A percentile compares a stretch with the other conserved stretches of the same genome.
These are phyloP conservation scores for Falco naumanni DNA, from an alignment of 2,797 vertebrate genomes.

Conservation along the genomic window DNA sequence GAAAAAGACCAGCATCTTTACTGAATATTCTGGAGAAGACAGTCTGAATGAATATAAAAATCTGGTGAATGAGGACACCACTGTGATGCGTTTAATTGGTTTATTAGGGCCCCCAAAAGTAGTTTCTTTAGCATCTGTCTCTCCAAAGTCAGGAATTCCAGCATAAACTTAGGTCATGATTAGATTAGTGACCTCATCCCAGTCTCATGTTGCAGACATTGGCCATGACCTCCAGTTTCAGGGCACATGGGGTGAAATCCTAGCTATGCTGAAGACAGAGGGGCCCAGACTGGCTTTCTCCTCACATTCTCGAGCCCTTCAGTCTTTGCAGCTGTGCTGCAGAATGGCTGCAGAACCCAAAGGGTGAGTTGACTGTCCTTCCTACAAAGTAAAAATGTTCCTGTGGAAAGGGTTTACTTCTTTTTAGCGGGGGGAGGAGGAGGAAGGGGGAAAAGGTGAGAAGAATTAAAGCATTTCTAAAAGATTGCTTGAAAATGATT, in stretches of 20 bases:
- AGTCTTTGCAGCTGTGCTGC: constrained; percentile 39
- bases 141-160: constrained; percentile 52
- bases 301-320: constrained; percentile 19
- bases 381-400: background rate
- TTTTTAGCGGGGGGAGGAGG: background rate
- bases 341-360: background rate
- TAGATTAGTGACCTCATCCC: constrained; percentile 65
- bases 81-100: background rate
- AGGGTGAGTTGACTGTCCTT: background rate
- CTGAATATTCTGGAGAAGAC: background rate
- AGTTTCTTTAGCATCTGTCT: constrained; percentile 39
- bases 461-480: background rate
- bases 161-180: constrained; percentile 48
- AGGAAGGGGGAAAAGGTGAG: no score
- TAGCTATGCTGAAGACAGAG: constrained; percentile 50
- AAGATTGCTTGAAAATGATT: background rate
- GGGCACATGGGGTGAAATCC: constrained; percentile 64
- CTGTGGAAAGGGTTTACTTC: background rate
- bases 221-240: constrained; percentile 61
- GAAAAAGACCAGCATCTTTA: background rate
- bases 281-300: constrained; percentile 32
- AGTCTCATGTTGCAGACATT: constrained; percentile 53
- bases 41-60: background rate
- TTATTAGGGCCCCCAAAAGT: constrained; percentile 11
- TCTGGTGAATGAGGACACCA: background rate